phyloP scores from a whole-genome alignment of 1,140 invertebrate species.

The Galendromus occidentalis region DNA sequence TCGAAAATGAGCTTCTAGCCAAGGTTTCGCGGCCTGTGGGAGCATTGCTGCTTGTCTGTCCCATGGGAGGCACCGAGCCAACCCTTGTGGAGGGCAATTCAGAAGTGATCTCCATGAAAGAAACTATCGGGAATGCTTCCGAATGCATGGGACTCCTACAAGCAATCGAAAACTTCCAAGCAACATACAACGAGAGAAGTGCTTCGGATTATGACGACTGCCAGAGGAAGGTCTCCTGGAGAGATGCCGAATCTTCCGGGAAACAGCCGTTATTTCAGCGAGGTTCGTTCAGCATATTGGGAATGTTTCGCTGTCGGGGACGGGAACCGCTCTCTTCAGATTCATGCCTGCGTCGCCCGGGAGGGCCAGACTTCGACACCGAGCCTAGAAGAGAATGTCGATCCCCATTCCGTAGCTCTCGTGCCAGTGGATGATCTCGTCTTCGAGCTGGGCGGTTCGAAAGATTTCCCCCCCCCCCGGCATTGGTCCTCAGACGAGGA shows the following conservation, averaged over 20 bases:
- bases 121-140: slow-evolving; percentile 82
- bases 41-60: slow-evolving; percentile 68
- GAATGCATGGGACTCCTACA: slow-evolving; percentile 83
- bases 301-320: no score
- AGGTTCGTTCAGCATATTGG: background rate
- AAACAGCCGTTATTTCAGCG: slow-evolving; percentile 33
- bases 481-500: slow-evolving; percentile 56
- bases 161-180: slow-evolving; percentile 34
- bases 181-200: slow-evolving; percentile 37
- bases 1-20: slow-evolving; percentile 59
- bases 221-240: slow-evolving; percentile 42
- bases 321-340: no score
- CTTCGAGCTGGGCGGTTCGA: slow-evolving; percentile 76
- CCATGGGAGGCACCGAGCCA: slow-evolving; percentile 42
- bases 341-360: slow-evolving; percentile 29
- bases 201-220: slow-evolving; percentile 53
- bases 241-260: slow-evolving; percentile 52
- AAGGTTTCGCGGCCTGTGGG: slow-evolving; percentile 63
- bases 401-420: slow-evolving; percentile 75
- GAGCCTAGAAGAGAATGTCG: slow-evolving; percentile 45
- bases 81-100: slow-evolving; percentile 35
- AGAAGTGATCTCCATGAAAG: slow-evolving; percentile 63
- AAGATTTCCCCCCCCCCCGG: slow-evolving; percentile 45
- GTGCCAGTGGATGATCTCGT: slow-evolving; percentile 57
- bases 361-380: slow-evolving; percentile 73